phyloP scores from a whole-genome alignment of 37 sponge, comb jelly and placozoan species.

The Geodia barretti region DNA sequence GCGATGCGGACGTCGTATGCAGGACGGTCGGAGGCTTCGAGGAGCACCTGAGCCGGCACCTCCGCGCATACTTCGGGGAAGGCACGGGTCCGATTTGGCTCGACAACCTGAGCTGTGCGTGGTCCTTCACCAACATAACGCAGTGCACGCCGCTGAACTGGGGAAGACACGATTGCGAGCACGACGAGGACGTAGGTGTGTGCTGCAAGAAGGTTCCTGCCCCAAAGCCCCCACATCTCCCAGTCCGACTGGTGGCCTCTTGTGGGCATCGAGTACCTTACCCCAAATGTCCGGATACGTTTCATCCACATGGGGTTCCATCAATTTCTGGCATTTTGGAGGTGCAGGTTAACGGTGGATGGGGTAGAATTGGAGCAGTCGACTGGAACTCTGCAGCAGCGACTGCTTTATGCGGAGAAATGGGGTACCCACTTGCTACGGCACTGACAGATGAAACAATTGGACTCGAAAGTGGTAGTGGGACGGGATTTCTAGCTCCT shows the following conservation, averaged over 20 bases:
- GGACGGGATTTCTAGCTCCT: not conserved
- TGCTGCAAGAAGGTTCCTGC: conserved; percentile 22
- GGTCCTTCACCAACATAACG: conserved; percentile 8
- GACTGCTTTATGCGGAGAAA: conserved; percentile 56
- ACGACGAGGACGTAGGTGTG: conserved; percentile 69
- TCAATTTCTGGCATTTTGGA: conserved; percentile 59
- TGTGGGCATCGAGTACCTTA: too few relatives aligned
- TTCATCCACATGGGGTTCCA: conserved; percentile 4
- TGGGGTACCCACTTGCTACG: conserved; percentile 72
- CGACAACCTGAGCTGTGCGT: conserved; percentile 46
- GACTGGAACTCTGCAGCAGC: conserved; percentile 36
- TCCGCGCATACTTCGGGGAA: conserved; percentile 33
- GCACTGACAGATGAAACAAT: not conserved
- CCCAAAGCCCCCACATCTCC: conserved; percentile 6
- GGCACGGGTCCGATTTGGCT: conserved; percentile 62
- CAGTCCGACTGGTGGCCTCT: conserved; percentile 44
- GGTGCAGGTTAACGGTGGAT: conserved; percentile 18
- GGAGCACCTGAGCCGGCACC: not conserved
- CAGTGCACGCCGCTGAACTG: conserved; percentile 29
- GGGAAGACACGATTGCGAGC: conserved; percentile 53
- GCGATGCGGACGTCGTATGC: conserved; percentile 62
- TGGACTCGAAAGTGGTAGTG: not conserved
- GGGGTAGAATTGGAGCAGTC: conserved; percentile 46
- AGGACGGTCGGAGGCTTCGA: conserved; percentile 53
- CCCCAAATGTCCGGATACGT: conserved; percentile 58